phyloP scores from a whole-genome alignment of 1,140 invertebrate species.

The Palaemon carinicauda region DNA sequence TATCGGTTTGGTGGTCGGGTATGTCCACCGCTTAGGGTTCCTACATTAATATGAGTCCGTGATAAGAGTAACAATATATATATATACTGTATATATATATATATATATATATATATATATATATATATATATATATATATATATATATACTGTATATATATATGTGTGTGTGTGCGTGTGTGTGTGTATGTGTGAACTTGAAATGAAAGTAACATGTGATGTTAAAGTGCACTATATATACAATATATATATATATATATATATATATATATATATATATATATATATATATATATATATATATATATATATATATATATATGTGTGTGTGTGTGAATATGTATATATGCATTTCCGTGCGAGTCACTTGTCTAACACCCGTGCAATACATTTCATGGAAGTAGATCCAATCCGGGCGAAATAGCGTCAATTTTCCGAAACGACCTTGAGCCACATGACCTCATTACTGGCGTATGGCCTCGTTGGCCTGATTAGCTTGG shows the following conservation, averaged over 20 bases:
- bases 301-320: neutral
- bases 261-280: neutral
- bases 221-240: neutral
- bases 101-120: neutral
- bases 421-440: no score
- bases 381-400: no score
- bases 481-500: no score
- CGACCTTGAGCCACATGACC: no score
- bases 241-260: neutral
- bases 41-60: no score
- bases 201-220: neutral
- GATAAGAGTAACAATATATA: no score
- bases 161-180: neutral
- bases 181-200: neutral
- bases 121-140: neutral
- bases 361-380: neutral
- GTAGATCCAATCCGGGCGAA: no score
- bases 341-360: neutral
- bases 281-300: neutral
- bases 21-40: no score
- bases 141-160: neutral
- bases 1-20: no score
- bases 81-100: no score
- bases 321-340: neutral
- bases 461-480: no score